A percentile compares a stretch with the other conserved stretches of the same genome.
phyloP scores from a whole-genome alignment of 2,113 vertebrate genomes.

The Pelecanoides urinatrix region DNA sequence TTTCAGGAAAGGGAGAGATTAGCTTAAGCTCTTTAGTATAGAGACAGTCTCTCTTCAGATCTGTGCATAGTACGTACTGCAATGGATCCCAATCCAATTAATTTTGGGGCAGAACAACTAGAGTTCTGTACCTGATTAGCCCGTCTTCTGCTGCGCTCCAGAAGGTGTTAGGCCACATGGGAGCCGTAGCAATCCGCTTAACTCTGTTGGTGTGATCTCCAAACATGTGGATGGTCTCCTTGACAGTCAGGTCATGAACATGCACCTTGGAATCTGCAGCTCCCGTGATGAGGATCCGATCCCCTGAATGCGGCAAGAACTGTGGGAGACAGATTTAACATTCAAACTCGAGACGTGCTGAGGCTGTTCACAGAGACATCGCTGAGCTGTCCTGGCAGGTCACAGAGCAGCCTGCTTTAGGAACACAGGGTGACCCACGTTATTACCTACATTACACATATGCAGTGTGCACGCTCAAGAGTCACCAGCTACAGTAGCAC shows the following conservation, averaged over 20 bases:
- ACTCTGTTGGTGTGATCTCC: constrained; percentile 97
- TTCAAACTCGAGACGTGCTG: not conserved
- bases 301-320: constrained; percentile 95
- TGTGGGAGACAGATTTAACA: constrained; percentile 43
- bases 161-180: constrained; percentile 99
- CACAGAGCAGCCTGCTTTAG: not conserved
- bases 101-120: not conserved
- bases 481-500: not conserved
- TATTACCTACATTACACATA: not conserved
- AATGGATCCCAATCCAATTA: not conserved
- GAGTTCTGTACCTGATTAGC: constrained; percentile 83
- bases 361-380: not conserved
- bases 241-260: constrained; percentile 92
- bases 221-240: constrained; percentile 98
- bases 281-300: constrained; percentile 93
- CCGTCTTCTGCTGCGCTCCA: constrained; percentile 98
- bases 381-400: not conserved
- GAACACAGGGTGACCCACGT: fast-evolving
- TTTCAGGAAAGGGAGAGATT: not conserved
- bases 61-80: not conserved
- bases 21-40: not conserved
- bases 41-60: not conserved
- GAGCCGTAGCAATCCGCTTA: constrained; percentile 94
- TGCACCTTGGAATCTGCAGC: constrained; percentile 98
- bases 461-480: not conserved